Base-by-base conservation (phyloP, 2,797 vertebrate genomes). In the Margarornis squamiger region DNA sequence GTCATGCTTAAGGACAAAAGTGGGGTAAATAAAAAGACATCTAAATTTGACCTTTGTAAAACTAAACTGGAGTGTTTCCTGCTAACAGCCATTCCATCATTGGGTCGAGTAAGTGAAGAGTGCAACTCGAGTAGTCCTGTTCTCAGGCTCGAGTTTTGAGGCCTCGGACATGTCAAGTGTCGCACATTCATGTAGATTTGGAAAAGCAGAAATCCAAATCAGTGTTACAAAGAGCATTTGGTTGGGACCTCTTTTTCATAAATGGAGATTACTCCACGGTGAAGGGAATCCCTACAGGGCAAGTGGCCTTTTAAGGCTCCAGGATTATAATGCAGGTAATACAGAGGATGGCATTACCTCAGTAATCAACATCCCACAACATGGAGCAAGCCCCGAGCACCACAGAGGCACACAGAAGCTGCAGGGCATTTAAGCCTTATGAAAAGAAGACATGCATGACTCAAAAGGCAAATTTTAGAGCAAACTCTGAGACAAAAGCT, bases 351-450 rank as follows among this genome's bases (percentile, higher is more conserved):
- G 29, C 52, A 12, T 76, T 86, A 11, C 58, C 51, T 71, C 48
- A 15, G 11, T 76, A 86, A 46, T 96, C 91, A 71, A 65, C 90
- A 73, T 73, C 91, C 63, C 88, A 3, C 49, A 26, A 13, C 59
- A 30, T 29, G n/a, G 63, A 46, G 62, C 72, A 58, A 32, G 58
- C 22, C 49, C 41, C 23, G 54, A 36, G 10, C 52, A 86, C 72
- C 73, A 36, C 18, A 34, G 57, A 93, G 67, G 11, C 73, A 11
- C 8, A 4, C 66, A 45, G 78, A 49, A 73, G 59, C 66, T 61
- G 85, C 43, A 6, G 57, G 88, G 14, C 39, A 2, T 61, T 51
- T 29, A 27, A 77, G n/a, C 12, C 19, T 41, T 38, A 21, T 15
- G n/a, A 22, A 17, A 24, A 23, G 49, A 46, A 72, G 62, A 57